Conservation (phyloP, 35 echinoderm and acorn worm species). For the Apostichopus japonicus region DNA sequence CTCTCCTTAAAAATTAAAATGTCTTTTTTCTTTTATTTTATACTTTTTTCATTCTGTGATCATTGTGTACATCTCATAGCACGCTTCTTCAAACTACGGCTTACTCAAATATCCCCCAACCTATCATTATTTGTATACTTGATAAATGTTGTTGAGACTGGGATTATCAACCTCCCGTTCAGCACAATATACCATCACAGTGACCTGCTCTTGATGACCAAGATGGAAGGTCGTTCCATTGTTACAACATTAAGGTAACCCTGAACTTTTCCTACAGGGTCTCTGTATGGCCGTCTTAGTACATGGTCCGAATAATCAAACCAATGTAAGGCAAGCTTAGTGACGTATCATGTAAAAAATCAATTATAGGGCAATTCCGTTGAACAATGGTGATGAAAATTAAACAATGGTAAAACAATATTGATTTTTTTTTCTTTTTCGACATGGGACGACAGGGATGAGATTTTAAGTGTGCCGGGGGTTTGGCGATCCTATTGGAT, state of each 20-base stretch:
- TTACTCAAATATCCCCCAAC: too few relatives aligned
- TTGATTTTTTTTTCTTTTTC: neutral
- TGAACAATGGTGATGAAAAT: neutral
- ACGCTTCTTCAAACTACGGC: too few relatives aligned
- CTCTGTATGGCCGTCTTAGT: neutral
- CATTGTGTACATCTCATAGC: too few relatives aligned
- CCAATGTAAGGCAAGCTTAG: neutral
- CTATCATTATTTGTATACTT: too few relatives aligned
- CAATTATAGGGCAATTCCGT: neutral
- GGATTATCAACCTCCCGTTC: too few relatives aligned
- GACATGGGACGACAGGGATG: neutral
- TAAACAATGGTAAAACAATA: neutral
- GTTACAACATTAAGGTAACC: neutral
- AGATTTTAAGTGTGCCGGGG: neutral
- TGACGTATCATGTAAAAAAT: neutral
- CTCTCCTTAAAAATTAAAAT: too few relatives aligned
- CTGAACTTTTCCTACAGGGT: neutral
- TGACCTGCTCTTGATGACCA: too few relatives aligned
- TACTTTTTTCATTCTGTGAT: too few relatives aligned
- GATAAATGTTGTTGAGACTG: too few relatives aligned
- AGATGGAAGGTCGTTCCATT: neutral
- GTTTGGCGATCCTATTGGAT: neutral
- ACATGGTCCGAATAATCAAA: neutral
- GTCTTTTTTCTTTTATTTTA: too few relatives aligned
- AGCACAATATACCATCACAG: too few relatives aligned